phyloP scores from a whole-genome alignment of 2,797 vertebrate genomes.

The Oreochromis mossambicus region DNA sequence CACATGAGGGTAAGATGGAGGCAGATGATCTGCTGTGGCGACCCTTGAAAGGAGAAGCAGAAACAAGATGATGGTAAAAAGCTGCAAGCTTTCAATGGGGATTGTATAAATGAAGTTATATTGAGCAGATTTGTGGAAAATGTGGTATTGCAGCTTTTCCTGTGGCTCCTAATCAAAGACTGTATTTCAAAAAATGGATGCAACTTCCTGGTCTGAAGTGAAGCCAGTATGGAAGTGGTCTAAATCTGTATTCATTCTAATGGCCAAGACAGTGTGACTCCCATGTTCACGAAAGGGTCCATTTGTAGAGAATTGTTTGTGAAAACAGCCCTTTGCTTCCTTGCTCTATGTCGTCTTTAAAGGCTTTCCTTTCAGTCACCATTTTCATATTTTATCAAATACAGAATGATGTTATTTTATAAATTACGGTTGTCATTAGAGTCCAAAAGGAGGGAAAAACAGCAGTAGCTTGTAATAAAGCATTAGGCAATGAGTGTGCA shows the following conservation, averaged over 20 bases:
- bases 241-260: neutral
- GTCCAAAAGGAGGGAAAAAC: neutral
- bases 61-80: neutral
- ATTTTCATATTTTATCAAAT: neutral
- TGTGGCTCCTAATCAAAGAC: neutral
- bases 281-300: neutral
- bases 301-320: neutral
- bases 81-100: neutral
- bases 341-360: neutral
- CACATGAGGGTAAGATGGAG: neutral
- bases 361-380: neutral
- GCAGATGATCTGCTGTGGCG: neutral
- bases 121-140: neutral
- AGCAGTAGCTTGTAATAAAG: neutral
- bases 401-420: neutral
- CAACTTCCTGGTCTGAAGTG: neutral
- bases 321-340: neutral
- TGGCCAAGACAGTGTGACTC: neutral
- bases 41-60: neutral
- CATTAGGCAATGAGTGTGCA: neutral
- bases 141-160: neutral
- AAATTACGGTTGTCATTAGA: neutral
- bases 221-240: neutral
- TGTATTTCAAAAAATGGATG: neutral
- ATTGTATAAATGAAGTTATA: neutral